Evolutionary conservation across 2,113 vertebrate species (phyloP), one percentile per base, ranked within the genome.

Genomic region (Mirza zaza): DNA sequence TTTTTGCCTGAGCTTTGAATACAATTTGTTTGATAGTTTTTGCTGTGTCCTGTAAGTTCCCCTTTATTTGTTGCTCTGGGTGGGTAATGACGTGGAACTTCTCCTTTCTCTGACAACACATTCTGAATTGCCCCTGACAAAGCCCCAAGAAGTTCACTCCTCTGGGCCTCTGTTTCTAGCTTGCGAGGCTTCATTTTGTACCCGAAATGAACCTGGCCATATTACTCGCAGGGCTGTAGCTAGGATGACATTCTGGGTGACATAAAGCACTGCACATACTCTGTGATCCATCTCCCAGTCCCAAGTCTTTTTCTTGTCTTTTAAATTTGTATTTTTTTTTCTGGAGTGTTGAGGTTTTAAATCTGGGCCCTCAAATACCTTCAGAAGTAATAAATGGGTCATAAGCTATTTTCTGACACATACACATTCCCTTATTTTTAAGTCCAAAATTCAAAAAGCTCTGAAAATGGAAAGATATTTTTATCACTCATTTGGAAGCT

Each of bases 401-500:
- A 6, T 81, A 70, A 75, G 18, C 15, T 82, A 21, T 95, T 93
- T 95, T 80, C 45, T 87, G 81, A 85, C 32, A 48, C 73, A 89
- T 15, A 25, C 1, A 45, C 36, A 32, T 77, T 88, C 34, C 17
- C n/a, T 89, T 86, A 48, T 61, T 82, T 52, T 55, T 32, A 63
- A 75, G 63, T 63, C 36, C 10, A 32, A 82, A 87, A 45, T 94
- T 36, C 45, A 92, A 87, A 90, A 91, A 45, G 5, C 63, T 88
- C 42, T 90, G 67, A 85, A 87, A 92, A 84, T 65, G 27, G 75
- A n/a, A 80, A 50, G 39, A 32, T 36, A 55, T 83, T 61, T 77
- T 71, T 83, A 63, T 76, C 67, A 83, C 42, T 76, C 67, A 55
- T 83, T 34, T 77, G 75, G 90, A 95, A 96, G 68, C 75, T 89